Evolutionary conservation across 1,140 invertebrate genomes (phyloP).

Genomic region (Ectropis grisescens): DNA sequence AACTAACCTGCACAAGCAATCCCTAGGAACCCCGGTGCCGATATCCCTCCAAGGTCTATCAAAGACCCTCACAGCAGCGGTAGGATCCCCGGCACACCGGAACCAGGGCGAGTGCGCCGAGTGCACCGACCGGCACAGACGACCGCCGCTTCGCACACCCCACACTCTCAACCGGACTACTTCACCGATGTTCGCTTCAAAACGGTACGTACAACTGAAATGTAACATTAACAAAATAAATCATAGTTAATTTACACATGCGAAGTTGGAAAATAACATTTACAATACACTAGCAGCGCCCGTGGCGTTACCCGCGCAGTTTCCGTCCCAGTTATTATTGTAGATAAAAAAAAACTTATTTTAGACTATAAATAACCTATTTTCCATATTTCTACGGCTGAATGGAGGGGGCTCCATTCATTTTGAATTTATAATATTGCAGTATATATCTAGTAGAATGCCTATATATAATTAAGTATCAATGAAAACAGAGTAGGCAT

Average conservation of each 20-base stretch:
- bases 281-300: too few relatives aligned
- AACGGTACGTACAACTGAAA: constrained; percentile 86
- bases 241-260: too few relatives aligned
- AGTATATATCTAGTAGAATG: too few relatives aligned
- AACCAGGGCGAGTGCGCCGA: constrained; percentile 78
- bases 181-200: constrained; percentile 85
- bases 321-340: too few relatives aligned
- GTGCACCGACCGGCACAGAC: constrained; percentile 74
- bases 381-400: too few relatives aligned
- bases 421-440: too few relatives aligned
- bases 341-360: not conserved
- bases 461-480: too few relatives aligned
- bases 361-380: too few relatives aligned
- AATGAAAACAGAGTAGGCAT: too few relatives aligned
- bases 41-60: constrained; percentile 79
- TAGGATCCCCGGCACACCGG: constrained; percentile 76
- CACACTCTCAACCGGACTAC: constrained; percentile 78
- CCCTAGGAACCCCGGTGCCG: constrained; percentile 73
- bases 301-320: too few relatives aligned
- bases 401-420: too few relatives aligned
- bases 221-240: constrained; percentile 6
- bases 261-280: too few relatives aligned
- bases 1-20: constrained; percentile 79
- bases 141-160: constrained; percentile 73
- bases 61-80: constrained; percentile 73